phyloP scores from a whole-genome alignment of 2,113 vertebrate species.

The Amblyornis subalaris region DNA sequence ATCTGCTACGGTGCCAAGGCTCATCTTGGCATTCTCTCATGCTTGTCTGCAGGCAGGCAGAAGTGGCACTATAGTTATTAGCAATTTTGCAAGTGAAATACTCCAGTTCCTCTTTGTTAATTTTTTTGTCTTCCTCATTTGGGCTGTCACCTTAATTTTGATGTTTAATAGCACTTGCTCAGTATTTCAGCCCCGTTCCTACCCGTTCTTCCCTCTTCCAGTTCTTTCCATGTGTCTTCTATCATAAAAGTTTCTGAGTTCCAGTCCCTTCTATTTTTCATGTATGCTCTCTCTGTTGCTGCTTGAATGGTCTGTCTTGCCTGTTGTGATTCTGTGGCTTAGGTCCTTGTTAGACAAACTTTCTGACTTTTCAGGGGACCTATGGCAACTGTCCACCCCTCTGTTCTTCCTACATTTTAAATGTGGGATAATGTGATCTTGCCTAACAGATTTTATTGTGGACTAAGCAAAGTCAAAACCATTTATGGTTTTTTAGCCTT shows the following conservation, averaged over 20 bases:
- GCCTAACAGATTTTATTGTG: background rate
- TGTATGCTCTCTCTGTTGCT: background rate
- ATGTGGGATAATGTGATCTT: background rate
- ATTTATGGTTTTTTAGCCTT: background rate
- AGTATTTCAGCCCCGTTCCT: background rate
- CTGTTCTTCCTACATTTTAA: background rate
- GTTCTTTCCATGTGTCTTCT: background rate
- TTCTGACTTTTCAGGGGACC: background rate
- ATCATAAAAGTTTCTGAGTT: background rate
- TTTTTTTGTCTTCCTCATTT: background rate
- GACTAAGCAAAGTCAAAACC: background rate
- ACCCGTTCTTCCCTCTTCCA: background rate
- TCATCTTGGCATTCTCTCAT: background rate
- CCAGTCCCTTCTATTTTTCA: background rate
- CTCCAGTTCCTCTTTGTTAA: background rate
- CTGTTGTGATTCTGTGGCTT: background rate
- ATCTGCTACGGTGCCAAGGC: background rate
- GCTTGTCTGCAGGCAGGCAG: background rate
- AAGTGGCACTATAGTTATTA: background rate
- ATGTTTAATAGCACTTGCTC: background rate
- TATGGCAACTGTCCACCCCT: accelerated
- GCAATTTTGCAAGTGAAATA: background rate
- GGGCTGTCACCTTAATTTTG: background rate
- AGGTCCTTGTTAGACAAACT: background rate
- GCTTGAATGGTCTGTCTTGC: background rate